A percentile compares a stretch with the other conserved stretches of the same genome.
phyloP scores from a whole-genome alignment of 2,113 vertebrate genomes.

The Marmota flaviventris region DNA sequence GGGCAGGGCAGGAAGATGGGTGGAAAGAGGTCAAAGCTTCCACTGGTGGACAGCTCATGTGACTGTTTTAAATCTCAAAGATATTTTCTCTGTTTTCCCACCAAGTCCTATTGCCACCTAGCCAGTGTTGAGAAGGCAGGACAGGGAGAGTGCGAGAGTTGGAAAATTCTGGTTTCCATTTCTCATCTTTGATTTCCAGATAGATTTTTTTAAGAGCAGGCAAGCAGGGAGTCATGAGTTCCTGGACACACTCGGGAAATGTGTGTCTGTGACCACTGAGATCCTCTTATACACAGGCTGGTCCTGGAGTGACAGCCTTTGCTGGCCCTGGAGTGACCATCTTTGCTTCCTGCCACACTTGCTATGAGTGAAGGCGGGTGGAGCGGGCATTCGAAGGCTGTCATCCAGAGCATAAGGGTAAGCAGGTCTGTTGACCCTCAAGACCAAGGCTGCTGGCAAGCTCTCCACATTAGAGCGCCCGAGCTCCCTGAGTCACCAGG shows the following conservation, averaged over 20 bases:
- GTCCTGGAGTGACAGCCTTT: background rate
- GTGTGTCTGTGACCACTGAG: accelerated
- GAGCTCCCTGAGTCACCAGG: background rate
- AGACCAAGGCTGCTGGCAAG: background rate
- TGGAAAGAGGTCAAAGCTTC: background rate
- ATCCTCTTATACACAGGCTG: background rate
- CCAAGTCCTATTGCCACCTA: background rate
- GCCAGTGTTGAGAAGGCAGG: background rate
- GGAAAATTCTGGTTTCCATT: background rate
- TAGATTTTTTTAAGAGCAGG: background rate
- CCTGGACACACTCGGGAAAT: background rate
- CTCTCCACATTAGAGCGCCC: background rate
- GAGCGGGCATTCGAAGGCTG: background rate
- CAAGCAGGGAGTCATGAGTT: background rate
- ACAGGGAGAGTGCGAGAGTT: background rate
- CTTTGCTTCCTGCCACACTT: background rate
- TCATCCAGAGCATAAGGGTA: background rate
- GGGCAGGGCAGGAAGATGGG: accelerated
- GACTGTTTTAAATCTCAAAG: background rate
- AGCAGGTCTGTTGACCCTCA: background rate
- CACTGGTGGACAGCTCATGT: background rate
- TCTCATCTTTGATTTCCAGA: background rate
- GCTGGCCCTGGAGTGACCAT: background rate
- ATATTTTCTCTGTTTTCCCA: no score
- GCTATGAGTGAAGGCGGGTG: background rate